Percentiles rank a stretch among this genome's conserved stretches.
These are phyloP conservation scores for Trematomus loennbergii DNA, from an alignment of 2,113 vertebrate genomes.

Conservation along the genomic window DNA sequence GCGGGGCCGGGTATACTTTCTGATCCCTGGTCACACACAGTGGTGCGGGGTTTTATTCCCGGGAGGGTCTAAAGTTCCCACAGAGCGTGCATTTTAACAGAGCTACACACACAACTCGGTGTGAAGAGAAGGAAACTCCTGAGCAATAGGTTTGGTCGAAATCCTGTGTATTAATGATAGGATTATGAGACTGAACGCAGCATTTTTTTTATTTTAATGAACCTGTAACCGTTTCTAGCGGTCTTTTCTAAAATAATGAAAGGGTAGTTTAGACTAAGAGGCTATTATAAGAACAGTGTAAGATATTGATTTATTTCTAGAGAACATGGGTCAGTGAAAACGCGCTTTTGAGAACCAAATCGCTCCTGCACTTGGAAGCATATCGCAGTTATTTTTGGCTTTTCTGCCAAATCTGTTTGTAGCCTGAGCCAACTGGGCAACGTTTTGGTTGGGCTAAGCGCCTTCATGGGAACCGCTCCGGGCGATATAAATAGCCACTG, in stretches of 20 bases:
- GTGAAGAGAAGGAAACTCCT: slow-evolving; percentile 14
- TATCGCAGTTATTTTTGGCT: slow-evolving; percentile 69
- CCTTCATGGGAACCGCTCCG: slow-evolving; percentile 75
- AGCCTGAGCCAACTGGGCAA: slow-evolving; percentile 65
- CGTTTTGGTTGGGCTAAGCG: slow-evolving; percentile 63
- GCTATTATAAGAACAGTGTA: slow-evolving; percentile 26
- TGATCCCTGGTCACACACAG: slow-evolving; percentile 26
- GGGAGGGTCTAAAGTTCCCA: slow-evolving; percentile 57
- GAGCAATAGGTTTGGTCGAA: slow-evolving; percentile 12
- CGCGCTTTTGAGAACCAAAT: slow-evolving; percentile 34
- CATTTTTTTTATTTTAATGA: not conserved
- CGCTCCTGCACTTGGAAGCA: slow-evolving; percentile 36
- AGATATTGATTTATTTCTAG: slow-evolving; percentile 3
- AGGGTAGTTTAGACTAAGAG: too few species aligned
- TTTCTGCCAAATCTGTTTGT: slow-evolving; percentile 73
- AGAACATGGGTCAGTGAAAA: slow-evolving; percentile 27
- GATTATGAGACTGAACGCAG: not conserved
- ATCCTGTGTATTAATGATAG: not conserved
- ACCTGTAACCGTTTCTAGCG: not conserved
- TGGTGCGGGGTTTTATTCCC: slow-evolving; percentile 39
- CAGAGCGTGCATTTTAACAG: slow-evolving; percentile 45
- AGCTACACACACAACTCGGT: slow-evolving; percentile 25
- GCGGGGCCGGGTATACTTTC: not conserved
- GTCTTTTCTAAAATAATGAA: not conserved
- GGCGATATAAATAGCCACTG: slow-evolving; percentile 72